Evolutionary conservation across 2,888 invertebrate species (phyloP).

Genomic region (Ctenicera cuprea): DNA sequence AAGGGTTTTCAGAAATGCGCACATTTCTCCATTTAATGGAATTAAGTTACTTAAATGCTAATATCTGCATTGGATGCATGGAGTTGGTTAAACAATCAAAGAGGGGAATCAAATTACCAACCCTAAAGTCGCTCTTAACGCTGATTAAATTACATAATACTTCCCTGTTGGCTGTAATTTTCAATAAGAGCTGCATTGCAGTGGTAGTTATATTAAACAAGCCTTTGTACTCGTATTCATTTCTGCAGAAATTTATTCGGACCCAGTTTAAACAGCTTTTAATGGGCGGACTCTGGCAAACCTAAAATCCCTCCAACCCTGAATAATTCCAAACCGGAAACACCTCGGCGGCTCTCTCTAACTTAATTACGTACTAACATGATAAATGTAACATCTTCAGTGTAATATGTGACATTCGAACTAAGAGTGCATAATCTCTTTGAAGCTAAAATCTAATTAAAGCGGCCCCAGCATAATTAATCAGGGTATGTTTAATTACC

Average conservation of each 20-base stretch:
- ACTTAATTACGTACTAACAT: slow-evolving; percentile 47
- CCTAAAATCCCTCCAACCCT: slow-evolving; percentile 34
- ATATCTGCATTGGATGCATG: slow-evolving; percentile 28
- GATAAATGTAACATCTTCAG: slow-evolving; percentile 39
- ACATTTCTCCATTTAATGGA: slow-evolving; percentile 1
- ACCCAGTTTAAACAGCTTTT: slow-evolving; percentile 33
- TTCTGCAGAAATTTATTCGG: slow-evolving; percentile 36
- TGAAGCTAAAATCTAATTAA: slow-evolving; percentile 4
- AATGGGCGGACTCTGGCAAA: slow-evolving; percentile 35
- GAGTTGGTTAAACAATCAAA: slow-evolving; percentile 11
- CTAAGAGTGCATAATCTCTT: slow-evolving; percentile 18
- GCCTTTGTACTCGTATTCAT: slow-evolving; percentile 16
- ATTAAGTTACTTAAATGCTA: slow-evolving; percentile 24
- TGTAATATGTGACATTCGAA: slow-evolving; percentile 35
- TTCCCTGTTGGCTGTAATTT: slow-evolving; percentile 15
- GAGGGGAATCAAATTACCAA: slow-evolving; percentile 11
- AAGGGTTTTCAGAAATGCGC: background rate
- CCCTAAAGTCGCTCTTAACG: slow-evolving; percentile 1
- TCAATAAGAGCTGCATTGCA: slow-evolving; percentile 27
- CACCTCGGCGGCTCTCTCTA: slow-evolving; percentile 38
- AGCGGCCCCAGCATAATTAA: background rate
- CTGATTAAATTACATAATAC: slow-evolving; percentile 23
- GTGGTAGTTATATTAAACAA: slow-evolving; percentile 24
- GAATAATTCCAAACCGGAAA: slow-evolving; percentile 45
- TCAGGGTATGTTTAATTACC: slow-evolving; percentile 10